Percentiles rank a stretch among this genome's conserved stretches.
Evolutionary conservation across 37 sponge, comb jelly and placozoan genomes (phyloP).

Genomic region (Bolinopsis microptera): DNA sequence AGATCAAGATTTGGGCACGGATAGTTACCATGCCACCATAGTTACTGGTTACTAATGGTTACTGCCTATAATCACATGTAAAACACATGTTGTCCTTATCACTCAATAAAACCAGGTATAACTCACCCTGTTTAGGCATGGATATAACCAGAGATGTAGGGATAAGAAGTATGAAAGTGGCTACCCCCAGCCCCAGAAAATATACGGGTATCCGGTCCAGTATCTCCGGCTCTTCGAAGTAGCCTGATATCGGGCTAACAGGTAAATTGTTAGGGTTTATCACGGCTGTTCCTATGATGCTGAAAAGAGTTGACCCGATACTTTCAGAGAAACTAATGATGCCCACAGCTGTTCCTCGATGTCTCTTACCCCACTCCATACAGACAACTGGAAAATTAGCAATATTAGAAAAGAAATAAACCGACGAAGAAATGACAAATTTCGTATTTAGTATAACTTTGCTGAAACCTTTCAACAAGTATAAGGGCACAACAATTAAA

Average conservation of each 20-base stretch:
- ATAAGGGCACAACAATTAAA: too few species aligned
- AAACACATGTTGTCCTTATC: too few species aligned
- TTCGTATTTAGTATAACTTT: too few species aligned
- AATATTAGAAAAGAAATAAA: too few species aligned
- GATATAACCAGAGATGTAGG: constrained; percentile 19
- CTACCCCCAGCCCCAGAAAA: constrained; percentile 2
- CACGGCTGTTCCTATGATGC: constrained; percentile 45
- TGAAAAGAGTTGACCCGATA: constrained; percentile 49
- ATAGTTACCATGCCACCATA: too few species aligned
- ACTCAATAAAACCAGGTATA: too few species aligned
- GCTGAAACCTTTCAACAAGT: too few species aligned
- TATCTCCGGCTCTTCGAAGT: constrained; percentile 12
- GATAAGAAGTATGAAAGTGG: background rate
- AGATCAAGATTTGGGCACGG: too few species aligned
- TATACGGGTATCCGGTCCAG: background rate
- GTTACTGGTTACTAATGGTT: too few species aligned
- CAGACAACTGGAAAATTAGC: constrained; percentile 63
- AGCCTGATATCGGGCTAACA: background rate
- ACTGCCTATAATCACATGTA: too few species aligned
- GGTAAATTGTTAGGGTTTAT: constrained; percentile 48
- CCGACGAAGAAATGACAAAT: too few species aligned
- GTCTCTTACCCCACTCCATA: constrained; percentile 62
- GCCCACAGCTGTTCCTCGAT: constrained; percentile 26
- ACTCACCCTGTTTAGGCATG: constrained; percentile 27
- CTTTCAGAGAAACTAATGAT: constrained; percentile 66